Evolutionary conservation across 2,797 vertebrate species (phyloP).

Genomic region (Gambelia wislizenii): DNA sequence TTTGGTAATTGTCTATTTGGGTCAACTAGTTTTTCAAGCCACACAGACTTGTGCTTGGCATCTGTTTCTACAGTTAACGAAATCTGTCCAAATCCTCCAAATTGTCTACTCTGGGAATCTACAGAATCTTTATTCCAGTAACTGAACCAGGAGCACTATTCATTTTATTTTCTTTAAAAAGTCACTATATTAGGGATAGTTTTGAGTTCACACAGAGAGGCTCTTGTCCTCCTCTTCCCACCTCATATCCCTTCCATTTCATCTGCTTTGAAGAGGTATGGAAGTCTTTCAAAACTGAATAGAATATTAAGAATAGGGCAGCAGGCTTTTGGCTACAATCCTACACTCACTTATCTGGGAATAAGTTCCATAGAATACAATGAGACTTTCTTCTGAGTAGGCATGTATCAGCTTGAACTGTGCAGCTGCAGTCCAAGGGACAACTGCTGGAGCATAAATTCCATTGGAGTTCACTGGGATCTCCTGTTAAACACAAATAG

Average conservation of each 20-base stretch:
- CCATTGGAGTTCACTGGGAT: not conserved
- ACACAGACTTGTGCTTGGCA: constrained; percentile 65
- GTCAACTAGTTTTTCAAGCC: constrained; percentile 20
- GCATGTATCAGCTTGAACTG: not conserved
- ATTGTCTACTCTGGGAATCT: constrained; percentile 21
- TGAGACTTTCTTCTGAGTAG: not conserved
- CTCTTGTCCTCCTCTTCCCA: not conserved
- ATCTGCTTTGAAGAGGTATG: not conserved
- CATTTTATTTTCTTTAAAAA: constrained; percentile 46
- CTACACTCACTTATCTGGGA: not conserved
- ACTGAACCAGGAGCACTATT: constrained; percentile 42
- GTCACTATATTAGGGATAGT: constrained; percentile 28
- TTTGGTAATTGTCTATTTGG: constrained; percentile 36
- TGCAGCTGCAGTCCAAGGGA: not conserved
- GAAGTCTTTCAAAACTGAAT: not conserved
- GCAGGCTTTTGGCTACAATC: not conserved
- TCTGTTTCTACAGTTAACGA: not conserved
- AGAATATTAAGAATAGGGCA: not conserved
- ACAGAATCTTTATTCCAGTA: constrained; percentile 18
- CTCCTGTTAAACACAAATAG: not conserved
- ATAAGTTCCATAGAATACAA: not conserved
- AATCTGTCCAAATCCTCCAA: constrained; percentile 27
- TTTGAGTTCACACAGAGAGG: not conserved
- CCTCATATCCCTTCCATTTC: not conserved
- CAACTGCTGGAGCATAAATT: not conserved